Percentiles rank a stretch among this genome's conserved stretches.
These are phyloP conservation scores for Botrylloides violaceus DNA, from an alignment of 23 tunicate genomes.

Conservation along the genomic window DNA sequence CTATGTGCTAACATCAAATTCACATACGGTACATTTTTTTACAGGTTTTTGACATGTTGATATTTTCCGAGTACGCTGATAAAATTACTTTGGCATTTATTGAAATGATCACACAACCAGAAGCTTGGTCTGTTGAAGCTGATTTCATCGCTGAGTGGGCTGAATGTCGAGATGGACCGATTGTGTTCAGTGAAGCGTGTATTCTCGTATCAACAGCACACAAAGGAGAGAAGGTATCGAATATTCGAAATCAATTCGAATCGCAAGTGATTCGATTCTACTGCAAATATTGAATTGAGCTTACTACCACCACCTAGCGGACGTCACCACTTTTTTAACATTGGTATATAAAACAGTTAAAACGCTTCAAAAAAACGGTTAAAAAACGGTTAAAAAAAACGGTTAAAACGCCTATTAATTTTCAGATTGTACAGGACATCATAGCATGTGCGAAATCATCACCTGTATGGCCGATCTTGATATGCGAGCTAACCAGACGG, in stretches of 20 bases:
- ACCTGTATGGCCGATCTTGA: slow-evolving; percentile 47
- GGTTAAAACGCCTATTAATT: too few relatives aligned
- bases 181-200: slow-evolving; percentile 33
- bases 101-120: slow-evolving; percentile 40
- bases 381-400: too few relatives aligned
- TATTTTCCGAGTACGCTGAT: slow-evolving; percentile 54
- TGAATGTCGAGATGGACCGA: slow-evolving; percentile 33
- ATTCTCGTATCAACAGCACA: slow-evolving; percentile 5
- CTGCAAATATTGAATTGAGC: too few relatives aligned
- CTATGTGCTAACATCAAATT: neutral
- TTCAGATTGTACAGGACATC: slow-evolving; percentile 43
- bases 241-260: too few relatives aligned
- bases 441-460: slow-evolving; percentile 33
- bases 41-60: slow-evolving; percentile 63
- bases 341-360: too few relatives aligned
- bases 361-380: too few relatives aligned
- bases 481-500: slow-evolving; percentile 50
- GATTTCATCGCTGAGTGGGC: slow-evolving; percentile 43
- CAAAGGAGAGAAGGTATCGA: slow-evolving; percentile 41
- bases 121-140: slow-evolving; percentile 37
- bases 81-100: slow-evolving; percentile 51
- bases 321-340: too few relatives aligned
- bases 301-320: too few relatives aligned
- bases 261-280: too few relatives aligned
- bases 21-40: too few relatives aligned